phyloP scores from a whole-genome alignment of 2,888 invertebrate genomes.

The Dasypolia templi region DNA sequence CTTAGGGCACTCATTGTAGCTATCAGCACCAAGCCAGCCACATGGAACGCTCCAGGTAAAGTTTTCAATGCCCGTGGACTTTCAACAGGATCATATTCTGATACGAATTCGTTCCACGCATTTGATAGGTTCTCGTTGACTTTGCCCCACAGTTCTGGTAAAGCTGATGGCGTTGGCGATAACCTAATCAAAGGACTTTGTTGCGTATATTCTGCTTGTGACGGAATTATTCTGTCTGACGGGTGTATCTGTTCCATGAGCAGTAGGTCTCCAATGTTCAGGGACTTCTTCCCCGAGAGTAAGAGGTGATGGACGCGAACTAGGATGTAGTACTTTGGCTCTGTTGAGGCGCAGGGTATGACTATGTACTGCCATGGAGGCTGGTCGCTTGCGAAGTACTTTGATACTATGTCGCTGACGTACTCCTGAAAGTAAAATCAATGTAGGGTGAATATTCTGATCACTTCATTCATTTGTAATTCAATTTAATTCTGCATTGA shows the following conservation, averaged over 20 bases:
- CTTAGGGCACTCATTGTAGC: slow-evolving; percentile 91
- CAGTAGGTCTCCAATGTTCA: slow-evolving; percentile 94
- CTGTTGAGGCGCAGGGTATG: slow-evolving; percentile 90
- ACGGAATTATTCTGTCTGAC: slow-evolving; percentile 76
- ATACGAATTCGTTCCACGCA: slow-evolving; percentile 95
- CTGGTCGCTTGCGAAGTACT: slow-evolving; percentile 93
- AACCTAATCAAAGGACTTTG: slow-evolving; percentile 89
- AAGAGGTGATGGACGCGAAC: slow-evolving; percentile 94
- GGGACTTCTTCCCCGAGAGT: slow-evolving; percentile 92
- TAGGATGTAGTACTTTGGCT: slow-evolving; percentile 92
- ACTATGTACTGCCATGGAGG: slow-evolving; percentile 96
- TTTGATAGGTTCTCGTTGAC: slow-evolving; percentile 93
- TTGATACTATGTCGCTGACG: slow-evolving; percentile 94
- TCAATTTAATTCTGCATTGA: background rate
- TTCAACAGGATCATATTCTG: slow-evolving; percentile 94
- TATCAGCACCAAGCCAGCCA: slow-evolving; percentile 92
- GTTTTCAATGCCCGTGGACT: slow-evolving; percentile 92
- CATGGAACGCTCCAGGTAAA: slow-evolving; percentile 90
- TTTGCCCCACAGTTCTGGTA: slow-evolving; percentile 92
- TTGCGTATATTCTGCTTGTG: slow-evolving; percentile 73
- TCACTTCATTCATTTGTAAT: background rate
- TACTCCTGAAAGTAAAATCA: slow-evolving; percentile 90
- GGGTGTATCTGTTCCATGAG: slow-evolving; percentile 89
- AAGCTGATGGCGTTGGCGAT: slow-evolving; percentile 91
- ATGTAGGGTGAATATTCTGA: background rate